Conservation (phyloP, 2,888 invertebrate genomes). For the Lamellibrachia satsuma region DNA sequence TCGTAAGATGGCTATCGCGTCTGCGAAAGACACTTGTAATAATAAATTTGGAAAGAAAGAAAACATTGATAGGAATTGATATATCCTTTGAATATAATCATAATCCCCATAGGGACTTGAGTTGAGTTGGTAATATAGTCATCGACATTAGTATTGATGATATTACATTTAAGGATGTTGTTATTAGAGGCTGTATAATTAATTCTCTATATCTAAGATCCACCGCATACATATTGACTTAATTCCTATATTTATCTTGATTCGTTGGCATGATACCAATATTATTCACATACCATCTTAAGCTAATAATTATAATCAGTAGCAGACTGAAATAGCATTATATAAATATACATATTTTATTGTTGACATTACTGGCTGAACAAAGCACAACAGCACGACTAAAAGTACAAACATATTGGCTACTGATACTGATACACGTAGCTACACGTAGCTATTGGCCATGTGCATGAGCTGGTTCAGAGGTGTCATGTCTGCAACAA, state of each 20-base stretch:
- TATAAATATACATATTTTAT: neutral
- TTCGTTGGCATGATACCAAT: neutral
- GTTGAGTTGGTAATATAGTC: no score
- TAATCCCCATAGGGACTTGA: no score
- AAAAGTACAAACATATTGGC: neutral
- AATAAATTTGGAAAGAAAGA: no score
- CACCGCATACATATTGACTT: neutral
- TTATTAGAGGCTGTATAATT: no score
- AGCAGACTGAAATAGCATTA: neutral
- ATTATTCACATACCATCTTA: neutral
- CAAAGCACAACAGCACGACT: neutral
- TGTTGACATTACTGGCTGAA: neutral
- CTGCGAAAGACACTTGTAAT: no score
- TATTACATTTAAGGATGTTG: no score
- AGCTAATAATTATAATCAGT: neutral
- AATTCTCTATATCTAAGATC: no score
- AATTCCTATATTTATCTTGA: neutral
- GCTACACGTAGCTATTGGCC: neutral
- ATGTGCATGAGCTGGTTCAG: neutral
- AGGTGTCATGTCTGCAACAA: no score
- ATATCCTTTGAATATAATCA: no score
- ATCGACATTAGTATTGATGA: no score
- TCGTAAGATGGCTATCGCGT: no score
- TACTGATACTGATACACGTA: neutral
- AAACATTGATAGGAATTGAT: no score